Conservation (phyloP, 2,113 vertebrate genomes). For the Eulemur macaco region DNA sequence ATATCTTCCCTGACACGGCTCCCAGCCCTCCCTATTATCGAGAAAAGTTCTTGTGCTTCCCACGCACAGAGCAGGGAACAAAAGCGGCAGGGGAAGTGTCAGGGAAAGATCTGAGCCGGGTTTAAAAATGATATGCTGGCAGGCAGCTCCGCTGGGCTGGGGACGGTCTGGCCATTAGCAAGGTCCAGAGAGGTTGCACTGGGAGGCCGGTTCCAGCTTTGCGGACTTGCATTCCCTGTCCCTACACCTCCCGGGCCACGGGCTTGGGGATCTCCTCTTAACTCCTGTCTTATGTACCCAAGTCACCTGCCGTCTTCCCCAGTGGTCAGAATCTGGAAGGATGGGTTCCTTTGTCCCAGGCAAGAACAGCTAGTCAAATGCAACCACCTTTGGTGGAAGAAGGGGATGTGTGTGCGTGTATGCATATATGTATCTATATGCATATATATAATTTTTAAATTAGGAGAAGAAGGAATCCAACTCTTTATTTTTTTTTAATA, state of each 20-base stretch:
- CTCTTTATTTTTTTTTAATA: slow-evolving; percentile 67
- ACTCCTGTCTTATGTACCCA: slow-evolving; percentile 34
- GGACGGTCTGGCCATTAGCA: not conserved
- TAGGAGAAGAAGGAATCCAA: slow-evolving; percentile 74
- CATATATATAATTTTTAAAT: slow-evolving; percentile 19
- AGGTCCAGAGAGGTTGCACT: not conserved
- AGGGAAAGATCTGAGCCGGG: slow-evolving; percentile 17
- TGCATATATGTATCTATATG: not conserved
- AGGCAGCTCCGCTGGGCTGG: not conserved
- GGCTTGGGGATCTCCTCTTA: not conserved
- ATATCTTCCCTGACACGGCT: slow-evolving; percentile 75
- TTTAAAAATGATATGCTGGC: slow-evolving; percentile 46
- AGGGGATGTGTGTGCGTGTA: too few species aligned
- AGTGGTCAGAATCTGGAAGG: not conserved
- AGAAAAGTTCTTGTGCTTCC: slow-evolving; percentile 73
- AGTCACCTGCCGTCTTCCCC: not conserved
- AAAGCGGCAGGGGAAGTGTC: slow-evolving; percentile 63
- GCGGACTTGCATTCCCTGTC: rapidly evolving
- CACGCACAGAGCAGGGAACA: slow-evolving; percentile 39
- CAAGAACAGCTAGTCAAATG: not conserved
- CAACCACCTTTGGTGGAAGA: slow-evolving; percentile 12
- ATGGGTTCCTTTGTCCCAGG: slow-evolving; percentile 59
- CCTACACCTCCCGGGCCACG: not conserved
- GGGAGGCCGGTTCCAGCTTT: rapidly evolving
- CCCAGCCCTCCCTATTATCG: slow-evolving; percentile 71